Evolutionary conservation across 2,888 invertebrate genomes (phyloP), one percentile per base, ranked within the genome.

Genomic region (Scelioninae gen. 2): DNA sequence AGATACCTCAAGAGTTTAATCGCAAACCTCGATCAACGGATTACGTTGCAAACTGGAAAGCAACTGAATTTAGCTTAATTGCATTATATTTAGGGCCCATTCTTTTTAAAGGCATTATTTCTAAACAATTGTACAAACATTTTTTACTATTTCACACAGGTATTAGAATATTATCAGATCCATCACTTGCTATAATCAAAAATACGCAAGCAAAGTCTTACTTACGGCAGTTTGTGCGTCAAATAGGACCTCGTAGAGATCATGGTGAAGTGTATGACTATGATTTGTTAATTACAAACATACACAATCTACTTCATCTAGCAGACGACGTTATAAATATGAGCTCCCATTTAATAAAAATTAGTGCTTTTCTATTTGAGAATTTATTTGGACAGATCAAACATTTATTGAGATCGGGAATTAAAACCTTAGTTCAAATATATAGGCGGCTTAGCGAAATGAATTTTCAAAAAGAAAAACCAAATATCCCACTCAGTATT

Each of bases 181-280:
- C 41, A 2, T 9, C 16, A 33, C 7, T 50, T 5, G 41, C 52
- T 9, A 7, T 70, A 1, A 16, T 37, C 45, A 67, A 50, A 41
- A 63, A 64, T 39, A n/a, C 13, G n/a, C 39, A 76, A 46, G 80
- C 80, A 0, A 67, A 73, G 9, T 18, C 35, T 2, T 76, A 79
- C 15, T 50, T 81, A n/a, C 6, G 28, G n/a, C 45, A 67, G n/a
- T 84, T 82, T 78, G 80, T 84, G 1, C 4, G 57, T 37, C 55
- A 76, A n/a, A 71, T 78, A 52, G 60, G 69, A 4, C 45, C 55
- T 33, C 1, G 33, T 10, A 41, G 39, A 19, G 25, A 16, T n/a
- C n/a, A n/a, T n/a, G n/a, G n/a, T n/a, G n/a, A n/a, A n/a, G n/a
- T n/a, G n/a, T n/a, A n/a, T n/a, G n/a, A n/a, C n/a, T n/a, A n/a